Evolutionary conservation across 2,888 invertebrate genomes (phyloP), one percentile per base, ranked within the genome.

Genomic region (Boloria selene): DNA sequence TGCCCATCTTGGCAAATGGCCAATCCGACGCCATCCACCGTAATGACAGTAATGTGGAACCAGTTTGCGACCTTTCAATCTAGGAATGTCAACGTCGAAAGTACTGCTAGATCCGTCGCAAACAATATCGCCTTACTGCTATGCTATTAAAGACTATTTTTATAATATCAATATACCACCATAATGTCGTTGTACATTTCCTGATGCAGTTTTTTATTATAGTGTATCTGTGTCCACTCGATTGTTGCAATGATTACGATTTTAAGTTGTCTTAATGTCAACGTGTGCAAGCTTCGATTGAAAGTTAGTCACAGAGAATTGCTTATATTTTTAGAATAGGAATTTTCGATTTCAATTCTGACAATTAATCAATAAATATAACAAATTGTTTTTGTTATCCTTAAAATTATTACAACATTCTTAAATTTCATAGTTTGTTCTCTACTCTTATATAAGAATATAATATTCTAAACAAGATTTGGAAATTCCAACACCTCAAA

Each of bases 71-170:
- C 81, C 82, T 82, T 81, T 80, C 81, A 77, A 78, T 79, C 77
- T 70, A 75, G 77, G 79, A 81, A 80, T 81, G 81, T 81, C 81
- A 81, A 78, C 78, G 78, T 79, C 77, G 79, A 85, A 83, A 85
- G 84, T 81, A 86, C 83, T 75, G 83, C 80, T 82, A 81, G 73
- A 49, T 17, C 7, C 69, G 60, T 53, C 66, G 61, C 38, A 16
- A 26, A 17, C 1, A 0, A 26, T 50, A 18, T 53, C 67, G 38
- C 31, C 61, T 60, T 68, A 64, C 17, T 49, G 17, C 45, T 7
- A 47, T 5, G 16, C 16, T 14, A 5, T 44, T 66, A 70, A 56
- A 50, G 52, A 52, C 13, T n/a, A 50, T 62, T 64, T 64, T 68
- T 17, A 31, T 26, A 13, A 10, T 56, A 18, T 17, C 38, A 31